Evolutionary conservation across 2,113 vertebrate genomes (phyloP).

Genomic region (Rhinichthys klamathensis): DNA sequence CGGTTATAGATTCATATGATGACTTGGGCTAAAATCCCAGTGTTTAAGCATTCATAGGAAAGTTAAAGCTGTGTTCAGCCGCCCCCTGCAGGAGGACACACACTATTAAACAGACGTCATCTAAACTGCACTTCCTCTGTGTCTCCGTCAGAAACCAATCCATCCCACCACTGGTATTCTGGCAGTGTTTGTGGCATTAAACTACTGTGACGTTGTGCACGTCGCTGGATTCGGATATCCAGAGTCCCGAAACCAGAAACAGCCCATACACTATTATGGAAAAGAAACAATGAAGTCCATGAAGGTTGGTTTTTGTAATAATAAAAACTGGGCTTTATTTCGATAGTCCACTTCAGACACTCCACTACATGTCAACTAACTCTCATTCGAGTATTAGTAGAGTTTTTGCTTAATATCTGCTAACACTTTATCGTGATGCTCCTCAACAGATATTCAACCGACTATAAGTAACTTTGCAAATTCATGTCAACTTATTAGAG

Average conservation of each 20-base stretch:
- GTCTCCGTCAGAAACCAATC: constrained; percentile 73
- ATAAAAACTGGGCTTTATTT: not conserved
- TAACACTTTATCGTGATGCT: no score
- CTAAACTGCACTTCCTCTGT: not conserved
- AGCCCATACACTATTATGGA: constrained; percentile 92
- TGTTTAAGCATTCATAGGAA: not conserved
- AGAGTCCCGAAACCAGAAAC: constrained; percentile 69
- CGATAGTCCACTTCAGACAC: no score
- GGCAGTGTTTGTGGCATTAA: constrained; percentile 89
- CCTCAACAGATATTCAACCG: no score
- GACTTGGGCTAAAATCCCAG: not conserved
- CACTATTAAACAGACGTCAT: not conserved
- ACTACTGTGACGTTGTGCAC: constrained; percentile 91
- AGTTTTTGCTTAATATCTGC: no score
- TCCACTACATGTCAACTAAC: no score
- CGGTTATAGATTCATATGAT: not conserved
- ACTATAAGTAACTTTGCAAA: no score
- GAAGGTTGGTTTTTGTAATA: constrained; percentile 72
- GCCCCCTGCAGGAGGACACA: constrained; percentile 29
- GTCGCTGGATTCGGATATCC: constrained; percentile 94
- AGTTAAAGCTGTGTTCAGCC: not conserved
- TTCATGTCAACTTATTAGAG: no score
- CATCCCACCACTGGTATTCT: constrained; percentile 87
- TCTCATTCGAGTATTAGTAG: no score
- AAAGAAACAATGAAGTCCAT: constrained; percentile 87